Evolutionary conservation across 2,797 vertebrate genomes (phyloP).

Genomic region (Diglossa cyanea): DNA sequence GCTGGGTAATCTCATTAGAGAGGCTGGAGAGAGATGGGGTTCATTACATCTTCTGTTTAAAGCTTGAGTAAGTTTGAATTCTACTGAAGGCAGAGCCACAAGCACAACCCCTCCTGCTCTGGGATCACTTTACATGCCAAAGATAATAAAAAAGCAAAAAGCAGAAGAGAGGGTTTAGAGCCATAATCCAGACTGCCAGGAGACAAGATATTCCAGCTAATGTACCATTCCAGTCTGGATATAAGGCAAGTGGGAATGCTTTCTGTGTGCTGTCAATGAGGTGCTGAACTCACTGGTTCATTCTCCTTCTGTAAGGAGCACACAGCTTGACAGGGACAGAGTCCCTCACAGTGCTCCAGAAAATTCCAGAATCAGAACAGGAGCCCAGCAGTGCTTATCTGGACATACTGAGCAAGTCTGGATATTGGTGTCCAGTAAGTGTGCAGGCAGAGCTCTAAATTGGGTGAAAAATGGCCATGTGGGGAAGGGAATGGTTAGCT

Average conservation of each 20-base stretch:
- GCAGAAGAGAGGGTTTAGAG: not conserved
- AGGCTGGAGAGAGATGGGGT: not conserved
- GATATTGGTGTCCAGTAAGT: not conserved
- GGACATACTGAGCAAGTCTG: not conserved
- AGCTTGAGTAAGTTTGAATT: conserved; percentile 48
- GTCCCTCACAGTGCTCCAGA: not conserved
- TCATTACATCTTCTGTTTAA: conserved; percentile 45
- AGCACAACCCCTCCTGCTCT: not conserved
- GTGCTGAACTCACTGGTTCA: not conserved
- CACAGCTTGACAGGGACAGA: not conserved
- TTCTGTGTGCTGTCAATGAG: not conserved
- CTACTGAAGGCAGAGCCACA: not conserved
- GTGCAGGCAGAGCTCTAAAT: not conserved
- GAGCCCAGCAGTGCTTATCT: not conserved
- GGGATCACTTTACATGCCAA: not conserved
- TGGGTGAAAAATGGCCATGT: not conserved
- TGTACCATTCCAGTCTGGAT: not conserved
- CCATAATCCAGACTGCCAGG: not conserved
- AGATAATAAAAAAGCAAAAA: not conserved
- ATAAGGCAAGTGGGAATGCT: not conserved
- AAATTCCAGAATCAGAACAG: not conserved
- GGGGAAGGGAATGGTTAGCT: not conserved
- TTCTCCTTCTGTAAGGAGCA: not conserved
- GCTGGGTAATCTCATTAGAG: not conserved
- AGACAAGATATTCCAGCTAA: not conserved